Percentiles rank a stretch among this genome's conserved stretches.
Conservation (phyloP, 37 sponge, comb jelly and placozoan genomes). For the Theonella swinhoei region DNA sequence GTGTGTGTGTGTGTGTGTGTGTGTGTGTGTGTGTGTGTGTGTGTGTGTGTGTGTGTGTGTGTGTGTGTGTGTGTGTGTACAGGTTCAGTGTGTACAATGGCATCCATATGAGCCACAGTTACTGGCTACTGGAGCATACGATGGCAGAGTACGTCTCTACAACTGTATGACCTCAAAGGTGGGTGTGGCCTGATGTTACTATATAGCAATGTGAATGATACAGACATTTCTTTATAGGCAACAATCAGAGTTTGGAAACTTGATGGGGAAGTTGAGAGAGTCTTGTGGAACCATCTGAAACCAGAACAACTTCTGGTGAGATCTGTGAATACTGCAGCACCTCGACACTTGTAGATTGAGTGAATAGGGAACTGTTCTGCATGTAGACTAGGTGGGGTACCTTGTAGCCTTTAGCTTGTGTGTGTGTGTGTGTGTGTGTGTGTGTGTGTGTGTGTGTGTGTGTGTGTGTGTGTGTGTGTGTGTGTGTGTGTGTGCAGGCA, state of each 20-base stretch:
- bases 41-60: not conserved
- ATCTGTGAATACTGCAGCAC: not conserved
- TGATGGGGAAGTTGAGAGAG: constrained; percentile 88
- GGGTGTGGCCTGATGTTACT: not conserved
- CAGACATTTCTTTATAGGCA: too few species aligned
- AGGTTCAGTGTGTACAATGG: constrained; percentile 88
- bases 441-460: too few species aligned
- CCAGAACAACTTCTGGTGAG: constrained; percentile 82
- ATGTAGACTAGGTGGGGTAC: too few species aligned
- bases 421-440: too few species aligned
- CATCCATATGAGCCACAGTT: constrained; percentile 77
- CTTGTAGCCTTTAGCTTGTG: not conserved
- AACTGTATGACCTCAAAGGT: constrained; percentile 53
- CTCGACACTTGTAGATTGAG: not conserved
- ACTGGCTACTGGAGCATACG: constrained; percentile 76
- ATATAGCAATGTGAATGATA: too few species aligned
- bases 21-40: not conserved
- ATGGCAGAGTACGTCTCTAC: constrained; percentile 63
- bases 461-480: not conserved
- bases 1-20: not conserved
- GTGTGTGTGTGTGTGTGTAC: not conserved
- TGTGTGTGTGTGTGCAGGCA: constrained; percentile 37
- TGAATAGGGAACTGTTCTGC: too few species aligned
- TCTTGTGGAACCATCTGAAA: constrained; percentile 88
- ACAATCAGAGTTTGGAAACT: constrained; percentile 65